phyloP scores from a whole-genome alignment of 2,113 vertebrate genomes.

The Coregonus clupeaformis region DNA sequence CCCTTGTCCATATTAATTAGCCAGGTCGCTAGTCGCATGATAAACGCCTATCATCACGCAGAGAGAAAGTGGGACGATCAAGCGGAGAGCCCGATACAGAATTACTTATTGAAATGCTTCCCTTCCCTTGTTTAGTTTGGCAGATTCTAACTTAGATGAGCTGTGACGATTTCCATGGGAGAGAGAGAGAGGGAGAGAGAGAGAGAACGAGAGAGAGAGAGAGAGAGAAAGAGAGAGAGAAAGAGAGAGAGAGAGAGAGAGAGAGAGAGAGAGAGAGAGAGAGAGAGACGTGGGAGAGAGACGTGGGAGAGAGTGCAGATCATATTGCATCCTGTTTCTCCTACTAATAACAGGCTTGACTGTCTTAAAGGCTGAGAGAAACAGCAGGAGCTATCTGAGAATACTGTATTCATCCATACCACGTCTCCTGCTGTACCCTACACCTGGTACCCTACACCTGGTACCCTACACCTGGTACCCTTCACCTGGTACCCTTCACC shows the following conservation, averaged over 20 bases:
- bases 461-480: too few relatives aligned
- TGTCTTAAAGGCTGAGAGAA: too few relatives aligned
- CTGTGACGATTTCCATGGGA: not conserved
- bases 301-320: not conserved
- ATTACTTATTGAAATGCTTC: not conserved
- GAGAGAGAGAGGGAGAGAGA: too few relatives aligned
- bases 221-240: too few relatives aligned
- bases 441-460: too few relatives aligned
- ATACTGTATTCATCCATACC: too few relatives aligned
- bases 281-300: not conserved
- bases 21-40: slow-evolving; percentile 1
- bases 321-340: not conserved
- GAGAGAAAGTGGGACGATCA: slow-evolving; percentile 27
- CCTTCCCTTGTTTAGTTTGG: not conserved
- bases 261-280: not conserved
- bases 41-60: slow-evolving; percentile 12
- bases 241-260: not conserved
- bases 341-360: too few relatives aligned
- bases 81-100: not conserved
- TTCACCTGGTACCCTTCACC: too few relatives aligned
- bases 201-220: too few relatives aligned
- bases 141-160: too few relatives aligned
- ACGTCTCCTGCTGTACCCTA: too few relatives aligned
- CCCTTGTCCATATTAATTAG: slow-evolving; percentile 31
- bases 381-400: too few relatives aligned